Percentiles rank a stretch among this genome's conserved stretches.
Conservation (phyloP, 2,113 vertebrate genomes). For the Tupaia tana region DNA sequence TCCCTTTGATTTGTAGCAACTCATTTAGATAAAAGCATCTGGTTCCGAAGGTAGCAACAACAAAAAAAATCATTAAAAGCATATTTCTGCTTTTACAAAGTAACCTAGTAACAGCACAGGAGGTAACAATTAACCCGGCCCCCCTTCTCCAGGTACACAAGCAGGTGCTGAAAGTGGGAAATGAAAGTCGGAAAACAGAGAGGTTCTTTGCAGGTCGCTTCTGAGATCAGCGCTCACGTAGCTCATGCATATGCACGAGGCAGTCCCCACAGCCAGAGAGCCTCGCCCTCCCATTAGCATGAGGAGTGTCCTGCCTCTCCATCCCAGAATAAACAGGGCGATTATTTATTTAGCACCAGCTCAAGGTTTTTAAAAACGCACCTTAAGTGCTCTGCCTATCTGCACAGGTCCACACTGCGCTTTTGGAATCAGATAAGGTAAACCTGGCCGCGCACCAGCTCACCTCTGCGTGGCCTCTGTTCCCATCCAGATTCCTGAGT, state of each 20-base stretch:
- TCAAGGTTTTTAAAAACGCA: slow-evolving; percentile 28
- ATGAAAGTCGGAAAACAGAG: not conserved
- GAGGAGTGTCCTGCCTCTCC: not conserved
- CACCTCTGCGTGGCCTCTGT: not conserved
- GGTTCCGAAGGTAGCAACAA: slow-evolving; percentile 60
- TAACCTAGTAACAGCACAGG: slow-evolving; percentile 53
- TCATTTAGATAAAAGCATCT: slow-evolving; percentile 79
- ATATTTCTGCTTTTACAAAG: slow-evolving; percentile 64
- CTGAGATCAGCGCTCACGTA: not conserved
- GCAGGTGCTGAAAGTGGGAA: not conserved
- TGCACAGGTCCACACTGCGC: not conserved
- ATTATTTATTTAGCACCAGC: slow-evolving; percentile 65
- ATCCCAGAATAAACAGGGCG: slow-evolving; percentile 28
- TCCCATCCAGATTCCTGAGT: not conserved
- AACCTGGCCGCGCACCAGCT: not conserved
- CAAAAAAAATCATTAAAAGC: slow-evolving; percentile 71
- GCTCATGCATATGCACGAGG: rapidly evolving
- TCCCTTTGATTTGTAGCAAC: slow-evolving; percentile 69
- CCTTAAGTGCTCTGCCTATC: not conserved
- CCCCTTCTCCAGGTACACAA: not conserved
- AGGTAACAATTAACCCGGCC: slow-evolving; percentile 49
- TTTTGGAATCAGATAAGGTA: not conserved
- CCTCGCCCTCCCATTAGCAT: not conserved
- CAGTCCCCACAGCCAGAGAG: not conserved
- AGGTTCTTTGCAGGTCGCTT: not conserved